Evolutionary conservation across 2,888 invertebrate species (phyloP), one percentile per base, ranked within the genome.

Genomic region (Ferrisia virgata): DNA sequence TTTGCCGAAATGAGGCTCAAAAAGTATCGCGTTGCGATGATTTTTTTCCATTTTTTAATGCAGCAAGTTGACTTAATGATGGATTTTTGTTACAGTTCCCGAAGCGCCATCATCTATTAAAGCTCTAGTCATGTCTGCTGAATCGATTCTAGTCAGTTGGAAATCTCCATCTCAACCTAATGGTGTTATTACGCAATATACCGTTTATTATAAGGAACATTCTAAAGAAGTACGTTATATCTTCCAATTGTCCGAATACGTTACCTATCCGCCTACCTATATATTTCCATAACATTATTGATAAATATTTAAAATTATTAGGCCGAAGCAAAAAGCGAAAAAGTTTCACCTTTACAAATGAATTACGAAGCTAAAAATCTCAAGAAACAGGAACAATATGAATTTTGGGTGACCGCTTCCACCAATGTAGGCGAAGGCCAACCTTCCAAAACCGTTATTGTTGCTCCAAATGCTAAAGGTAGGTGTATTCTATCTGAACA

Each of bases 351-450:
- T 22, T 93, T 94, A 86, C 94, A 96, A 90, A 93, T 96, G 88
- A 96, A 94, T 88, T 95, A 94, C 88, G 95, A 96, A 87, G 95
- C 96, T 15, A 93, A 93, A 33, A 94, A 94, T 86, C 89, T 98
- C 87, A 94, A 94, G 87, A 92, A 92, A 88, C 93, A 94, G 86
- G 92, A 94, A 86, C 93, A 95, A 85, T 97, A 96, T 88, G 95
- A 96, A 89, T 97, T 97, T 90, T 96, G 96, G 94, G 96, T 97
- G 0, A 96, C 96, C 4, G 97, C 97, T 58, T 96, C 95, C 86
- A 98, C 97, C 0, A 94, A 94, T 86, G 96, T 97, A 88, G 97
- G 97, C 0, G 97, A 97, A 91, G 97, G 98, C 64, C 95, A 95
- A 88, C 93, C 94, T 85, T 97, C 97, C 85, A 94, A 95, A 87